Conservation (phyloP, 2,113 vertebrate species). For the Gymnorhina tibicen region DNA sequence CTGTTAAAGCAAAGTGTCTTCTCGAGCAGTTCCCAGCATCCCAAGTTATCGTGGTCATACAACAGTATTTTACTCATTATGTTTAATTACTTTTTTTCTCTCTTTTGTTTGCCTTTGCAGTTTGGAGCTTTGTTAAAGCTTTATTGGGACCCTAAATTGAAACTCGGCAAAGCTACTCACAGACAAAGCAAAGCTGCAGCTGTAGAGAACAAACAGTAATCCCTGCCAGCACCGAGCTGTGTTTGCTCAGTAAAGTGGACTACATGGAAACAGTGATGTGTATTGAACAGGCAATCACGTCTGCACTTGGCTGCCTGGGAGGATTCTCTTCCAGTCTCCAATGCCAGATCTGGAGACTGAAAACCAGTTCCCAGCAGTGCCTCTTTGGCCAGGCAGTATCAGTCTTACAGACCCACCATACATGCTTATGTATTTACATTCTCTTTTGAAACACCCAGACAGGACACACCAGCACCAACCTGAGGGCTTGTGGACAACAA, state of each 20-base stretch:
- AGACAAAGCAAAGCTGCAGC: neutral
- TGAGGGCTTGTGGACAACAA: accelerated
- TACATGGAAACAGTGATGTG: neutral
- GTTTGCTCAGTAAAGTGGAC: neutral
- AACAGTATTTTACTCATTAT: neutral
- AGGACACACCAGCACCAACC: neutral
- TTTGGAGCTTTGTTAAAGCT: neutral
- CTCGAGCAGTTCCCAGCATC: neutral
- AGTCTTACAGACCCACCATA: neutral
- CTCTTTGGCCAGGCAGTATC: neutral
- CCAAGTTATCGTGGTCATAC: neutral
- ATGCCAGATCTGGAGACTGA: neutral
- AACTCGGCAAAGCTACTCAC: neutral
- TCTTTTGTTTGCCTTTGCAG: neutral
- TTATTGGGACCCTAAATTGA: neutral
- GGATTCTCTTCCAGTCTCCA: neutral
- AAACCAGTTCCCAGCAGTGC: neutral
- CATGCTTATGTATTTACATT: neutral
- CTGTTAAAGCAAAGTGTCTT: neutral
- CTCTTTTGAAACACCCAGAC: neutral
- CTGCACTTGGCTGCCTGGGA: neutral
- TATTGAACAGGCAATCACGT: neutral
- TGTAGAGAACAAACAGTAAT: neutral
- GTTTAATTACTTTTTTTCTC: neutral
- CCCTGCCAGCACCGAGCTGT: neutral